Percentiles rank a stretch among this genome's conserved stretches.
phyloP scores from a whole-genome alignment of 2,888 invertebrate genomes.

The Agriopis marginaria region DNA sequence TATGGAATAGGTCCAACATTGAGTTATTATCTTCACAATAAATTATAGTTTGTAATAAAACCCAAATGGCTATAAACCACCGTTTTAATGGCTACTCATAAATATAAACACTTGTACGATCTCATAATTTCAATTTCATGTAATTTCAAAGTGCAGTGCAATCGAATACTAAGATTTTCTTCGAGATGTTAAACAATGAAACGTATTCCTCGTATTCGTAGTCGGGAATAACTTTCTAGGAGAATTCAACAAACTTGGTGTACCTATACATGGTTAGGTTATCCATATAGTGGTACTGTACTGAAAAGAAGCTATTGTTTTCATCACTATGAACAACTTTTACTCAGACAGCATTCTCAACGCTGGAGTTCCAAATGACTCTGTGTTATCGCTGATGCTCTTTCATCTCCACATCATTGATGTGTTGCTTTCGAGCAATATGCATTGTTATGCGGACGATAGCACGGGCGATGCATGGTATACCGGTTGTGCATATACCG shows the following conservation, averaged over 20 bases:
- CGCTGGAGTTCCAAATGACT: no score
- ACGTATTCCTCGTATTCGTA: constrained; percentile 5
- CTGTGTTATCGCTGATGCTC: no score
- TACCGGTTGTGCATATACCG: no score
- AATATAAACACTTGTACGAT: constrained; percentile 12
- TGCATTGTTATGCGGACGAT: no score
- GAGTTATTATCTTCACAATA: constrained; percentile 17
- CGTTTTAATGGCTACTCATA: constrained; percentile 13
- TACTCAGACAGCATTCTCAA: no score
- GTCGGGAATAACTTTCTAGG: constrained; percentile 6
- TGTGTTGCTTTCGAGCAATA: no score
- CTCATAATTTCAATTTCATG: constrained; percentile 8
- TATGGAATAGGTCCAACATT: constrained; percentile 9
- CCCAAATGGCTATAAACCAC: constrained; percentile 11
- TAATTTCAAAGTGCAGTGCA: constrained; percentile 3
- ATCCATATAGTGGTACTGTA: no score
- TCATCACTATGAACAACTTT: no score
- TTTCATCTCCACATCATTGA: no score
- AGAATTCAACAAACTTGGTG: background rate
- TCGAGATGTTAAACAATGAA: background rate
- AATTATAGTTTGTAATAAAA: constrained; percentile 21
- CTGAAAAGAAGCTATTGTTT: no score
- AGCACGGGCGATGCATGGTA: no score
- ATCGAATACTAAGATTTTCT: background rate
- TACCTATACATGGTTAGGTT: background rate